Conservation (phyloP, 2,113 vertebrate genomes). For the Hemicordylus capensis region DNA sequence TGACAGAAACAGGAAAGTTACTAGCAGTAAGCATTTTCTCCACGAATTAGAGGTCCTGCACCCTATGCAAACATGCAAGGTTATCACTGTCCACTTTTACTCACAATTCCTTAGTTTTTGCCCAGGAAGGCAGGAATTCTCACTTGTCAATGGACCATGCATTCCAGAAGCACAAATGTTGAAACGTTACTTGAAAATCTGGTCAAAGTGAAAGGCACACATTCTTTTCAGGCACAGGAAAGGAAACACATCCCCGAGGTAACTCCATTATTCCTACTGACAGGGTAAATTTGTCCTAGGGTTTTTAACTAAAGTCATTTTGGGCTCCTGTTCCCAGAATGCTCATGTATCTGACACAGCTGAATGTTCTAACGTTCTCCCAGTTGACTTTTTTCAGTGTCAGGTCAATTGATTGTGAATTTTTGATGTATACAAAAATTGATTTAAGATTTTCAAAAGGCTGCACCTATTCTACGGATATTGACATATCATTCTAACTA, state of each 20-base stretch:
- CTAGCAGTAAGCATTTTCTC: not conserved
- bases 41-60: not conserved
- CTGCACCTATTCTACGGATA: slow-evolving; percentile 33
- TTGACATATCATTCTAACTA: slow-evolving; percentile 54
- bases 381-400: not conserved
- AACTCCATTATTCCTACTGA: not conserved
- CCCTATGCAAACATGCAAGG: not conserved
- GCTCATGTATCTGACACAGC: rapidly evolving
- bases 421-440: slow-evolving; percentile 55
- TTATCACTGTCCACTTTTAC: not conserved
- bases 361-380: not conserved
- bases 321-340: not conserved
- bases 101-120: not conserved
- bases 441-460: slow-evolving; percentile 34
- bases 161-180: not conserved
- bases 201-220: not conserved
- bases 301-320: not conserved
- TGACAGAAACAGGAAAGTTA: not conserved
- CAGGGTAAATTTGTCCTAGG: not conserved
- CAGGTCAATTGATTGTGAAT: slow-evolving; percentile 15
- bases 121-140: not conserved
- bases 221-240: not conserved
- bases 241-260: not conserved
- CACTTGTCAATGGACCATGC: not conserved
- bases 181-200: not conserved